Conservation (phyloP, 2,113 vertebrate species). For the Litocranius walleri region DNA sequence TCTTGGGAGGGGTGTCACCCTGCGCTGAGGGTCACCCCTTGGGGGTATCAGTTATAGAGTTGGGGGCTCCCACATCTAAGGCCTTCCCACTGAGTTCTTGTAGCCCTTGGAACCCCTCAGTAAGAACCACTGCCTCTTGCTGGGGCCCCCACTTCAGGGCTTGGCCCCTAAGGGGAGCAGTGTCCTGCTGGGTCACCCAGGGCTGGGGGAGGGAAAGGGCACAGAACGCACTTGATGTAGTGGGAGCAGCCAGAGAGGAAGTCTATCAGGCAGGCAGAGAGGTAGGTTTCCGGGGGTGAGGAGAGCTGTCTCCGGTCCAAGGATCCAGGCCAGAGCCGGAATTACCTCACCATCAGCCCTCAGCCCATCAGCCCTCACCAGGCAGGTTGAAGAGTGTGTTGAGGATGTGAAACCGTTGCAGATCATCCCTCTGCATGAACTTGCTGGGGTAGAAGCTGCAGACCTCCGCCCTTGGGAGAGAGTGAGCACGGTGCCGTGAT, state of each 20-base stretch:
- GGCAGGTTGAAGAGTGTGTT: slow-evolving; percentile 89
- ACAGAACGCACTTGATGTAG: slow-evolving; percentile 82
- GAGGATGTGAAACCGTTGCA: slow-evolving; percentile 85
- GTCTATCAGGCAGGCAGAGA: slow-evolving; percentile 87
- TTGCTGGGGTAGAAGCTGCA: slow-evolving; percentile 86
- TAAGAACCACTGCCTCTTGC: not conserved
- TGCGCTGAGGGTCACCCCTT: not conserved
- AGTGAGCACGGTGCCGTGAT: accelerated
- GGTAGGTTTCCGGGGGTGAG: slow-evolving; percentile 83
- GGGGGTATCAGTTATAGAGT: not conserved
- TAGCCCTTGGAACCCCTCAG: not conserved
- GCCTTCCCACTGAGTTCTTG: not conserved
- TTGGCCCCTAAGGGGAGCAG: not conserved
- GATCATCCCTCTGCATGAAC: slow-evolving; percentile 88
- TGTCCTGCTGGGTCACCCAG: not conserved
- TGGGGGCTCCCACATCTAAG: not conserved
- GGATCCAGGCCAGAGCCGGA: not conserved
- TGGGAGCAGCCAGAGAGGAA: slow-evolving; percentile 84
- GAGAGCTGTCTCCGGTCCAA: accelerated
- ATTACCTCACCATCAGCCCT: not conserved
- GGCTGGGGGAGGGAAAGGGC: too few species aligned
- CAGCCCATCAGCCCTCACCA: slow-evolving; percentile 67
- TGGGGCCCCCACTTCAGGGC: not conserved
- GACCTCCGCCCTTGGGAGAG: slow-evolving; percentile 78
- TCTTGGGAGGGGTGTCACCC: not conserved